Evolutionary conservation across 2,888 invertebrate genomes (phyloP).

Genomic region (Zootermopsis nevadensis): DNA sequence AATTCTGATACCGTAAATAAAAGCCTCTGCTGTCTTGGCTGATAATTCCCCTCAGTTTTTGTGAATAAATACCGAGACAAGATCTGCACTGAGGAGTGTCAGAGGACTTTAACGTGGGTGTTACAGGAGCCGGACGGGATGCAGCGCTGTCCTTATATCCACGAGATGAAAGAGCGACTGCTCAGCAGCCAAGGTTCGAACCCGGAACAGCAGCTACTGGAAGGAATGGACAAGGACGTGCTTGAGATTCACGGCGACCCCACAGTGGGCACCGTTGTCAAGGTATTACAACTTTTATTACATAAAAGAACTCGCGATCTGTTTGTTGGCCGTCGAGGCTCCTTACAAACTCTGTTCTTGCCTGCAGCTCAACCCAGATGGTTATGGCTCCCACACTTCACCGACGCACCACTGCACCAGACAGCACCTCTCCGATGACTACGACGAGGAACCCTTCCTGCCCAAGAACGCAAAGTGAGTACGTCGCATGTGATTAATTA

Average conservation of each 20-base stretch:
- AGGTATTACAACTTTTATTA: constrained; percentile 69
- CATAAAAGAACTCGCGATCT: no score
- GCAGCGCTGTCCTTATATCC: constrained; percentile 91
- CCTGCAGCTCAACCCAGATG: constrained; percentile 85
- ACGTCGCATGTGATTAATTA: constrained; percentile 39
- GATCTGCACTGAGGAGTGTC: no score
- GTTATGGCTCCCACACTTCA: constrained; percentile 87
- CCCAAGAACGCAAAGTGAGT: constrained; percentile 95
- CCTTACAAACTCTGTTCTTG: background rate
- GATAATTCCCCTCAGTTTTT: no score
- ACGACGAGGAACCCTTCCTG: constrained; percentile 64
- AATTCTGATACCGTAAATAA: no score
- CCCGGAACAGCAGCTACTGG: constrained; percentile 69
- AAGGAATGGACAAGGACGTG: constrained; percentile 66
- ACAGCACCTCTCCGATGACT: constrained; percentile 73
- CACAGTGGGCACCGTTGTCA: constrained; percentile 87
- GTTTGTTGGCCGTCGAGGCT: background rate
- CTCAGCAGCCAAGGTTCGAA: constrained; percentile 77
- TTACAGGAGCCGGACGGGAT: constrained; percentile 65
- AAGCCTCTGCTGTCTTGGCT: no score
- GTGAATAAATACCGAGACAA: no score
- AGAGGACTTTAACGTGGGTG: background rate
- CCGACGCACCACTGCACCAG: constrained; percentile 73
- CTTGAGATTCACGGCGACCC: constrained; percentile 62
- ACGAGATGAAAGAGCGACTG: constrained; percentile 93